A percentile compares a stretch with the other conserved stretches of the same genome.
Conservation (phyloP, 2,888 invertebrate species). For the Machimus rusticus region DNA sequence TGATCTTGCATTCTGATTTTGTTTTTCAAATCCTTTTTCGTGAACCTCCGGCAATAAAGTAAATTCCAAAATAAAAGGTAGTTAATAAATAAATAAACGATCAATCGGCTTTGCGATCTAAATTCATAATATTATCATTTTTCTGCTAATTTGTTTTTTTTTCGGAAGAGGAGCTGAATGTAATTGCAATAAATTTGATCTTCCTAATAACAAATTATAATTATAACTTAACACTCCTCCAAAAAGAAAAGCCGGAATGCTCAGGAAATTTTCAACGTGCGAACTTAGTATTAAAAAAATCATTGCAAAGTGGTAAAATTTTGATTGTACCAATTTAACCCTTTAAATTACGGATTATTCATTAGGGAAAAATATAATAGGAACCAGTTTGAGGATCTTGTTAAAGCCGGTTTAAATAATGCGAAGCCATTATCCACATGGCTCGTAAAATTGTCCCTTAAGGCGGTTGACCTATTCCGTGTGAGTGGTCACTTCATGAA, state of each 20-base stretch:
- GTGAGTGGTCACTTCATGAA: conserved; percentile 8
- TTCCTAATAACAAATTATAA: too few relatives aligned
- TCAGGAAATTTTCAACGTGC: background rate
- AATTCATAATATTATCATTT: too few relatives aligned
- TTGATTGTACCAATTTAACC: conserved; percentile 8
- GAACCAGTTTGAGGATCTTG: conserved; percentile 13
- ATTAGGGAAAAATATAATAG: conserved; percentile 11
- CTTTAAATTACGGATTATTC: conserved; percentile 25
- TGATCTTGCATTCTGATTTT: too few relatives aligned
- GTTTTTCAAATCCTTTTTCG: too few relatives aligned
- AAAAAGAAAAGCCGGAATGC: background rate
- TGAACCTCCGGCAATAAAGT: too few relatives aligned
- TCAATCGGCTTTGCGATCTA: too few relatives aligned
- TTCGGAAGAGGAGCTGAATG: too few relatives aligned
- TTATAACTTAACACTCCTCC: too few relatives aligned
- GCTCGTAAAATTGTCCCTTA: conserved; percentile 26
- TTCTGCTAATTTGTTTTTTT: too few relatives aligned
- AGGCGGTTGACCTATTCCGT: conserved; percentile 30
- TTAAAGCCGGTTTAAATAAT: conserved; percentile 33
- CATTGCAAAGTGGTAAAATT: background rate
- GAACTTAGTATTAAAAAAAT: background rate
- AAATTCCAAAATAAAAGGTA: too few relatives aligned
- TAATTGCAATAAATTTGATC: too few relatives aligned
- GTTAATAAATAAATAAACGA: too few relatives aligned
- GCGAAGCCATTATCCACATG: background rate